Evolutionary conservation across 1,140 invertebrate species (phyloP).

Genomic region (Bombus balteatus): DNA sequence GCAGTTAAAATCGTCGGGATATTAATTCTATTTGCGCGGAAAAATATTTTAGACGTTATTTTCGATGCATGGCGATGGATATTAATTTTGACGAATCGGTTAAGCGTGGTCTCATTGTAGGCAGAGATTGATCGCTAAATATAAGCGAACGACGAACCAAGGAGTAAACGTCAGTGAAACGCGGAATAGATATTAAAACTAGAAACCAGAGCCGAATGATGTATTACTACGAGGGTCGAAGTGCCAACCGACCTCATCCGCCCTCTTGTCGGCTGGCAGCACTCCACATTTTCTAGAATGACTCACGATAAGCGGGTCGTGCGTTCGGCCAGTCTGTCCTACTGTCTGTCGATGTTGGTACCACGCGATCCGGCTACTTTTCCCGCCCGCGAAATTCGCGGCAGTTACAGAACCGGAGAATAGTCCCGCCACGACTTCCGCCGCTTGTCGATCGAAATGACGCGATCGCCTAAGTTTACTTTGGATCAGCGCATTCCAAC

Average conservation of each 20-base stretch:
- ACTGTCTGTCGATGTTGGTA: conserved; percentile 9
- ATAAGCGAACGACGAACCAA: conserved; percentile 33
- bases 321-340: conserved; percentile 28
- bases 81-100: background rate
- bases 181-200: conserved; percentile 44
- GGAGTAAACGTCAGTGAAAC: background rate
- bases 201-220: conserved; percentile 38
- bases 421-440: background rate
- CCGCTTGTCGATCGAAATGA: background rate
- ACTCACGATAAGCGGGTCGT: conserved; percentile 59
- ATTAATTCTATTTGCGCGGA: background rate
- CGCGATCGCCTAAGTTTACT: background rate
- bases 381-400: background rate
- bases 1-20: background rate
- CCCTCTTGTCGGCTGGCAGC: conserved; percentile 59
- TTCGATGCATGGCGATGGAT: background rate
- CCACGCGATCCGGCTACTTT: background rate
- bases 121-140: conserved; percentile 30
- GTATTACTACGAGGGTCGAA: conserved; percentile 46
- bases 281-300: conserved; percentile 57
- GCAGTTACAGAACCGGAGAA: background rate
- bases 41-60: background rate
- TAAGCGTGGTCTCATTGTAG: background rate
- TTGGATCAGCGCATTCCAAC: no score
- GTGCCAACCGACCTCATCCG: conserved; percentile 45